Evolutionary conservation across 92 coral and sea anemone genomes (phyloP).

Genomic region (Pocillopora meandrina): DNA sequence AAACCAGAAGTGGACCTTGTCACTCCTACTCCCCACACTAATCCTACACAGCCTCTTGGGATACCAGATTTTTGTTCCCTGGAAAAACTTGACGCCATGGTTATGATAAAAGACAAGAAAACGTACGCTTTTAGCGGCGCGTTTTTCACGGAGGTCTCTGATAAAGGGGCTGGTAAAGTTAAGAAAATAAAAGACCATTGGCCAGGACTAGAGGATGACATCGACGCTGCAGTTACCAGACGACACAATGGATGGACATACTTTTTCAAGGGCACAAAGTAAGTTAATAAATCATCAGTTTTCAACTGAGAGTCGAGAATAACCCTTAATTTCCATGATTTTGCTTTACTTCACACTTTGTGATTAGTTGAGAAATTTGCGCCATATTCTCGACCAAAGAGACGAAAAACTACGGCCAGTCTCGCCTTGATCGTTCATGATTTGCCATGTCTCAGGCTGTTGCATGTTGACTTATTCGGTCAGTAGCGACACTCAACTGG

Average conservation of each 20-base stretch:
- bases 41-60: slow-evolving; percentile 19
- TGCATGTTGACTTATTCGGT: too few species aligned
- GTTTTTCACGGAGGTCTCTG: slow-evolving; percentile 32
- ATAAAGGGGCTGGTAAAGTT: slow-evolving; percentile 34
- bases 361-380: too few species aligned
- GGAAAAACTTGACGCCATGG: slow-evolving; percentile 36
- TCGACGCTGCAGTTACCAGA: slow-evolving; percentile 60
- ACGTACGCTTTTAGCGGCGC: slow-evolving; percentile 43
- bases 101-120: slow-evolving; percentile 30
- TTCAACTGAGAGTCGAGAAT: background rate
- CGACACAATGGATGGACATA: slow-evolving; percentile 55
- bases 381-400: too few species aligned
- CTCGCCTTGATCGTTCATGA: too few species aligned
- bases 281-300: slow-evolving; percentile 22
- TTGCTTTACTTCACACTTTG: too few species aligned
- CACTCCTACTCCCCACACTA: slow-evolving; percentile 39
- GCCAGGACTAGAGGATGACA: slow-evolving; percentile 26
- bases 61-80: slow-evolving; percentile 26
- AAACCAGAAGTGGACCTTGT: slow-evolving; percentile 32
- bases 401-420: too few species aligned
- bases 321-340: too few species aligned
- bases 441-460: too few species aligned
- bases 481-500: too few species aligned
- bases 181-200: slow-evolving; percentile 45
- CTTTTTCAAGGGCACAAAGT: slow-evolving; percentile 79